Evolutionary conservation across 1,140 invertebrate species (phyloP), one percentile per base, ranked within the genome.

Genomic region (Apis florea): DNA sequence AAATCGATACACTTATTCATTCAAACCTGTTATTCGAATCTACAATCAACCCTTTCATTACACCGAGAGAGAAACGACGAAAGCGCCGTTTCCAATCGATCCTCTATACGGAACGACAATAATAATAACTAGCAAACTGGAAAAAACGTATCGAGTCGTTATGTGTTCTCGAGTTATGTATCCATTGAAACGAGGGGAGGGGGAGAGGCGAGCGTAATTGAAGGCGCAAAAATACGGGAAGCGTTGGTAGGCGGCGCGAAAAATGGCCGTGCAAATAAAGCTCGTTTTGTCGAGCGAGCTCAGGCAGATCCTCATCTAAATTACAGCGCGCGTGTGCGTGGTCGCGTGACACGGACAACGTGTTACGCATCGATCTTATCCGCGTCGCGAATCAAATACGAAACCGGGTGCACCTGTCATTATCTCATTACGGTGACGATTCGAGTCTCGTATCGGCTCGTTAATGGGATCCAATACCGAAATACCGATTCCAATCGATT

Each of bases 271-370:
- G 66, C 61, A 82, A 86, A 76, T 77, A 71, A 47, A 64, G 58
- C 59, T 72, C 73, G 54, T 63, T 66, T 56, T 71, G 85, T 84
- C 78, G 31, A 40, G 74, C 71, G 51, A 24, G 61, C 40, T 26
- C n/a, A n/a, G 66, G n/a, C 56, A 88, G 87, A 88, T 88, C 80
- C 70, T 85, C 83, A 88, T 88, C 87, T 88, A 88, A 88, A 87
- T 88, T 81, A 79, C 67, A 75, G 61, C 72, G 72, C 53, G 77
- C 78, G 53, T 81, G 61, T 24, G 49, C 68, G 53, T 59, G 66
- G 68, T 88, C 80, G 82, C 79, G 84, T 85, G 87, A 74, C 83
- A 66, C 59, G 26, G 69, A 77, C 81, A 49, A 85, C 31, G 73
- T 75, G 75, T 85, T 73, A 26, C 24, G 31, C 67, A 68, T 67